These are phyloP conservation scores for Semaprochilodus insignis DNA, from an alignment of 2,797 vertebrate species.

Conservation along the genomic window DNA sequence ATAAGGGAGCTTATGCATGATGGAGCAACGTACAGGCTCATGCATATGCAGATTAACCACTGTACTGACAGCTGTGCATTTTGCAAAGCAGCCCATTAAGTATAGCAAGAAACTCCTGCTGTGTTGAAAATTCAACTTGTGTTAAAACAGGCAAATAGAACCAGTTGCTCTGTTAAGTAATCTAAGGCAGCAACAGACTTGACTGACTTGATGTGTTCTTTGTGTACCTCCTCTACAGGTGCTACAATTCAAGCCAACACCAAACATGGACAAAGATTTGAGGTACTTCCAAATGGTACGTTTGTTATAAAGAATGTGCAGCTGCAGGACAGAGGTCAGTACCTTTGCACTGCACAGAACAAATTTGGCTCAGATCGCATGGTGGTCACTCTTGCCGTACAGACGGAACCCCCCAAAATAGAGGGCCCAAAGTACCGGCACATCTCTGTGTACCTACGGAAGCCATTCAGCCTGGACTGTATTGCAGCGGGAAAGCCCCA, in stretches of 20 bases:
- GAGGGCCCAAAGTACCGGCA: constrained; percentile 65
- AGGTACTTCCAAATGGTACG: constrained; percentile 81
- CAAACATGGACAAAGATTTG: constrained; percentile 80
- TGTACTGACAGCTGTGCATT: background rate
- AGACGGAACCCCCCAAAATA: constrained; percentile 79
- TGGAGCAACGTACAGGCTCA: background rate
- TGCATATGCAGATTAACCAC: background rate
- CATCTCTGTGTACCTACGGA: constrained; percentile 75
- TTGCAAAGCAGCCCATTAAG: background rate
- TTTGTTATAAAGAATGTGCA: constrained; percentile 81
- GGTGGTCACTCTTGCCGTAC: constrained; percentile 78
- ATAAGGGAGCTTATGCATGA: background rate
- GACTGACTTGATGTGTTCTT: background rate
- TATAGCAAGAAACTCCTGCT: background rate
- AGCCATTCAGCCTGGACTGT: constrained; percentile 73
- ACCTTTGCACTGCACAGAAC: constrained; percentile 82
- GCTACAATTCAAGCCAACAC: constrained; percentile 80
- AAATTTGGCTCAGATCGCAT: constrained; percentile 78
- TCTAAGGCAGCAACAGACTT: background rate
- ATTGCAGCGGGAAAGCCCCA: constrained; percentile 77
- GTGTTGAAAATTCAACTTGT: background rate
- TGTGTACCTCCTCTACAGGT: constrained; percentile 65
- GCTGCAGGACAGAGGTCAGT: constrained; percentile 84
- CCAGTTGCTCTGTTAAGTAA: background rate
- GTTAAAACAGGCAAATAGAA: background rate